phyloP scores from a whole-genome alignment of 2,888 invertebrate species.

The Halictus ligatus region DNA sequence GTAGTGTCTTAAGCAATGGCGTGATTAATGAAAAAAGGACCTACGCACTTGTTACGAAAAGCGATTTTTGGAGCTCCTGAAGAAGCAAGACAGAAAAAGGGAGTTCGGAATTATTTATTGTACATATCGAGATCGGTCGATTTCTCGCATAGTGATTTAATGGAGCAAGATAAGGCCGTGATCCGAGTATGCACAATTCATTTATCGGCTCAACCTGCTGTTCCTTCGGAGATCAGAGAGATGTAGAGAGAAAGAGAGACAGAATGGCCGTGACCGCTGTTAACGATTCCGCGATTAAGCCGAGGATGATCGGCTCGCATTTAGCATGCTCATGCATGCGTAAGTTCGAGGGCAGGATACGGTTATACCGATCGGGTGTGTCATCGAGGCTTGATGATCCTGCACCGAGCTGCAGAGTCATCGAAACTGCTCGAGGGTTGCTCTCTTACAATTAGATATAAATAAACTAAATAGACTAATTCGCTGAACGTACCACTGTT shows the following conservation, averaged over 20 bases:
- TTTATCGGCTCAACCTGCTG: slow-evolving; percentile 61
- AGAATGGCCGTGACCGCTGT: slow-evolving; percentile 36
- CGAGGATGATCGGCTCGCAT: slow-evolving; percentile 65
- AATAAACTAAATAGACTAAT: too few species aligned
- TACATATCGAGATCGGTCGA: neutral
- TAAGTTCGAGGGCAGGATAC: slow-evolving; percentile 74
- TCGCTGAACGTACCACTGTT: too few species aligned
- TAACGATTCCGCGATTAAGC: slow-evolving; percentile 65
- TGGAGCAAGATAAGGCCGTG: slow-evolving; percentile 59
- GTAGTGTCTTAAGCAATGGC: too few species aligned
- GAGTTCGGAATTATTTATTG: too few species aligned
- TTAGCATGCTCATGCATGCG: slow-evolving; percentile 73
- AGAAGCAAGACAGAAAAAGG: too few species aligned
- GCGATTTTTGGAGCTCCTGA: too few species aligned
- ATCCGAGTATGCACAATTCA: slow-evolving; percentile 58
- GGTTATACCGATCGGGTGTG: slow-evolving; percentile 76
- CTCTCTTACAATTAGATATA: neutral
- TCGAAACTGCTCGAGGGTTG: neutral
- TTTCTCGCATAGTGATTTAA: slow-evolving; percentile 56
- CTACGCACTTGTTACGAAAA: too few species aligned
- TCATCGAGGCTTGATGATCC: slow-evolving; percentile 66
- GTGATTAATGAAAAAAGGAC: too few species aligned
- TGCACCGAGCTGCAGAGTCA: slow-evolving; percentile 3
- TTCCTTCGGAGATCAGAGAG: neutral
- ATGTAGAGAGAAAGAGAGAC: neutral